Base-by-base conservation (phyloP, 23 tunicate genomes). In the Corella eumyota region DNA sequence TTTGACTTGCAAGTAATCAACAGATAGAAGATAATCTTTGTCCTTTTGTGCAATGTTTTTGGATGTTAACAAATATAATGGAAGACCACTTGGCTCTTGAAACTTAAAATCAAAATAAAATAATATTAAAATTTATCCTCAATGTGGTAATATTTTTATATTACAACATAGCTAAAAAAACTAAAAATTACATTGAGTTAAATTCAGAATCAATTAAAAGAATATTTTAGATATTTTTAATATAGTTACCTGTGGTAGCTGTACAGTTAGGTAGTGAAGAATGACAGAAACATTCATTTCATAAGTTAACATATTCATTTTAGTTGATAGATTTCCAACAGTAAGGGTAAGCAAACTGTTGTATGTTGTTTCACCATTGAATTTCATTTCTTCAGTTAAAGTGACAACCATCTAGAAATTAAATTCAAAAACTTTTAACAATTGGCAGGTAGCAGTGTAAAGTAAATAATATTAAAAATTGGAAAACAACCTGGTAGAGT, bases 1-100 rank as follows among this genome's bases (percentile, higher is more conserved):
- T 54, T 82, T 74, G 34, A 57, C 92, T 66, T 75, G 79, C 30
- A 82, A 25, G 22, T 73, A 6, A 3, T 74, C 47, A 21, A 74
- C 76, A 4, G 49, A 31, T 1, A 82, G 71, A 7, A 74, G 50
- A 24, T 73, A 38, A n/a, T n/a, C n/a, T n/a, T n/a, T n/a, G 30
- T 52, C 28, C 25, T 58, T 24, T 6, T 50, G 61, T 11, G 34
- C 71, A 32, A 7, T 20, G 7, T 52, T 70, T 7, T 44, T 47
- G 20, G 92, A 66, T 60, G 74, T 38, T 4, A 82, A 30, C 20
- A 82, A 36, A 55, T 56, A 74, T 60, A 82, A 28, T 7, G 81
- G 61, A 13, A 4, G 37, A 0, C 71, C 71, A 21, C 68, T 72
- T n/a, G 81, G 76, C 0, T 46, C 17, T 13, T 37, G 27, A 32